Conservation (phyloP, 2,113 vertebrate species). For the Odocoileus hemionus region DNA sequence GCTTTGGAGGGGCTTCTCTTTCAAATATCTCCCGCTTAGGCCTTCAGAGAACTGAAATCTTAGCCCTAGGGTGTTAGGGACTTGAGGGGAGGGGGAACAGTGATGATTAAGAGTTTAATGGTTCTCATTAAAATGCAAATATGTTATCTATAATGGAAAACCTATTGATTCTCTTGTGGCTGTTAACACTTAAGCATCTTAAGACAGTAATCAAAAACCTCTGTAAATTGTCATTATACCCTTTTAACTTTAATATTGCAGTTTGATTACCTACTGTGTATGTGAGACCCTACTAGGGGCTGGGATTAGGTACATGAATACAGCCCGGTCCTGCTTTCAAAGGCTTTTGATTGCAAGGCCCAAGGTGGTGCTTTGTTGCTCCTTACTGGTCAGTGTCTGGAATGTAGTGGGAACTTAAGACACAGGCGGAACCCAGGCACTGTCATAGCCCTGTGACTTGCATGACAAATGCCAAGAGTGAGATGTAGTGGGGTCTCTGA, state of each 20-base stretch:
- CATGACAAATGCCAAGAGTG: background rate
- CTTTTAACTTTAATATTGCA: background rate
- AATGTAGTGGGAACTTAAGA: background rate
- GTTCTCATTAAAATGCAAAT: conserved; percentile 50
- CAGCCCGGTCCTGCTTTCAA: background rate
- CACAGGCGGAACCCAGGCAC: background rate
- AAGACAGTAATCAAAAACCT: conserved; percentile 28
- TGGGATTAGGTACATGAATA: background rate
- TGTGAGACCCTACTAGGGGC: background rate
- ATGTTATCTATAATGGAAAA: conserved; percentile 41
- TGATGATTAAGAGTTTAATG: conserved; percentile 36
- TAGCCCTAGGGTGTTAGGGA: background rate
- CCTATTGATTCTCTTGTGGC: conserved; percentile 49
- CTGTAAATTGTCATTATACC: background rate
- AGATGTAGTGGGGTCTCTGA: background rate
- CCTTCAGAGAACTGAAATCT: background rate
- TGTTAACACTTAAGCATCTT: conserved; percentile 3
- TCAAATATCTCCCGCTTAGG: background rate
- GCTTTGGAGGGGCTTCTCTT: background rate
- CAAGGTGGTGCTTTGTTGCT: background rate
- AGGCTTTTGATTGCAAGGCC: background rate
- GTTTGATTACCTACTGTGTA: background rate
- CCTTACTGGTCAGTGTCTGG: background rate
- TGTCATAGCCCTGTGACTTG: background rate
- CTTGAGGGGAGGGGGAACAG: background rate